These are phyloP conservation scores for Phaethon lepturus DNA, from an alignment of 2,113 vertebrate genomes.

Conservation along the genomic window DNA sequence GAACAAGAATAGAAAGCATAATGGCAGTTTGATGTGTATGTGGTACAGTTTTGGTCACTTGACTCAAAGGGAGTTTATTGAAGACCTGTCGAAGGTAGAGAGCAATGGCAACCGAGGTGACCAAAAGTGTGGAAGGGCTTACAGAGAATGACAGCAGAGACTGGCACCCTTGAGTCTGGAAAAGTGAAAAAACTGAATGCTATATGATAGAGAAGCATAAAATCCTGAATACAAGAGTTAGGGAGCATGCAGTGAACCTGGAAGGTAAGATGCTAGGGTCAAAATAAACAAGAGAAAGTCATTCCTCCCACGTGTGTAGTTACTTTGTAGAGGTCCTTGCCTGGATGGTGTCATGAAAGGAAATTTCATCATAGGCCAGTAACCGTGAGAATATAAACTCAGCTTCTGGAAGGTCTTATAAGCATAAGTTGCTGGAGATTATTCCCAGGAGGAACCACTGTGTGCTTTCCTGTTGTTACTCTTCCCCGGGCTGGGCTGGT, in stretches of 20 bases:
- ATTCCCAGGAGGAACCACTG: not conserved
- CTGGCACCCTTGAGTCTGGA: not conserved
- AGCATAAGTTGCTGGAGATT: not conserved
- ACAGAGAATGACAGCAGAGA: not conserved
- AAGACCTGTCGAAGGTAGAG: not conserved
- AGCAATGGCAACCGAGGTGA: not conserved
- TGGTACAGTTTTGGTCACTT: not conserved
- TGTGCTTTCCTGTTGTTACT: not conserved
- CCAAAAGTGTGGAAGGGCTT: not conserved
- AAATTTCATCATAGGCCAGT: not conserved
- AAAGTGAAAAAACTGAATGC: not conserved
- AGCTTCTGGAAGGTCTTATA: not conserved
- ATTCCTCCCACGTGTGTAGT: not conserved
- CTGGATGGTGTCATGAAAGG: not conserved
- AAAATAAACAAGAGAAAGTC: not conserved
- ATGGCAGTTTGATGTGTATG: fast-evolving
- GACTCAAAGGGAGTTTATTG: not conserved
- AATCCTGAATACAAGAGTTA: not conserved
- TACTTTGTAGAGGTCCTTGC: not conserved
- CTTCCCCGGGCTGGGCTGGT: not conserved
- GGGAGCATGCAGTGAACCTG: not conserved
- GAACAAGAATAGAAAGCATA: not conserved
- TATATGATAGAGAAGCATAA: not conserved
- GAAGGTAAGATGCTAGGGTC: not conserved
- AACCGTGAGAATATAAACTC: not conserved